phyloP scores from a whole-genome alignment of 2,797 vertebrate species.

The Trachops cirrhosus region DNA sequence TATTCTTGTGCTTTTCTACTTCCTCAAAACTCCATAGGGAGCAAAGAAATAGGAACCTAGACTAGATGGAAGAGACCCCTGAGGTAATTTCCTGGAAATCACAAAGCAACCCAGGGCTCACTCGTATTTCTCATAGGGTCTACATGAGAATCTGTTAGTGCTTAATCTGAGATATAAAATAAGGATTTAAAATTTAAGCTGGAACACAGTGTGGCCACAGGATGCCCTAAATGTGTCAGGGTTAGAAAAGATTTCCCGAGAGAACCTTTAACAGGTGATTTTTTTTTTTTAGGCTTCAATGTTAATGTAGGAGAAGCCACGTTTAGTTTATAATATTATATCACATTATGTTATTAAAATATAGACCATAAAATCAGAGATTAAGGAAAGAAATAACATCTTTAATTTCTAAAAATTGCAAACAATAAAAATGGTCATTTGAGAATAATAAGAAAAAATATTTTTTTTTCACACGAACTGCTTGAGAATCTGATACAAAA shows the following conservation, averaged over 20 bases:
- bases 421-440: not conserved
- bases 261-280: not conserved
- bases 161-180: not conserved
- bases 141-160: not conserved
- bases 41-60: not conserved
- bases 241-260: not conserved
- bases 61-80: not conserved
- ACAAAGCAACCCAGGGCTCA: not conserved
- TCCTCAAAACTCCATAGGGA: not conserved
- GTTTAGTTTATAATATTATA: not conserved
- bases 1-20: not conserved
- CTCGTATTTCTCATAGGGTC: not conserved
- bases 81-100: not conserved
- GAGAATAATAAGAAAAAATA: not conserved
- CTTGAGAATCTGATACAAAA: not conserved
- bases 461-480: not conserved
- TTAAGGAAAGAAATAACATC: not conserved
- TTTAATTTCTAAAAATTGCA: slow-evolving; percentile 5
- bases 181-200: not conserved
- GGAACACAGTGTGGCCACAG: not conserved
- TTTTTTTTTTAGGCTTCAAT: slow-evolving; percentile 2
- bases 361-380: not conserved
- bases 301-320: not conserved
- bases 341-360: not conserved
- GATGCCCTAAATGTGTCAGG: not conserved